phyloP scores from a whole-genome alignment of 2,888 invertebrate genomes.

The Cephalotes varians region DNA sequence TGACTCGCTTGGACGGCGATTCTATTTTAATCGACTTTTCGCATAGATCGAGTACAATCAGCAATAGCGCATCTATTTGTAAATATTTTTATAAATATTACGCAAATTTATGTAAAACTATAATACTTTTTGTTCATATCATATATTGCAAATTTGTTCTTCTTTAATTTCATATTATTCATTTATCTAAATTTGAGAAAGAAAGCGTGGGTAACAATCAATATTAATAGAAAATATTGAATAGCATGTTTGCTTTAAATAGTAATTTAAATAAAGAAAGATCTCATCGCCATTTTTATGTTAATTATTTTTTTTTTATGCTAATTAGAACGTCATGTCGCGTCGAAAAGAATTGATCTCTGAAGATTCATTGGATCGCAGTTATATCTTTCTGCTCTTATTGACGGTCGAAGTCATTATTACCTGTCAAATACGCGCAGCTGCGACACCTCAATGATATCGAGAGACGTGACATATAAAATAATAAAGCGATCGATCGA shows the following conservation, averaged over 20 bases:
- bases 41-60: neutral
- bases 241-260: neutral
- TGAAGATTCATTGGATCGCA: neutral
- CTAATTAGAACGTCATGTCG: neutral
- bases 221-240: neutral
- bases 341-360: neutral
- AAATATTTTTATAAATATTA: slow-evolving; percentile 5
- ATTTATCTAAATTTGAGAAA: neutral
- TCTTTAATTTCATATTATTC: slow-evolving; percentile 6
- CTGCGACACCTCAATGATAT: slow-evolving; percentile 25
- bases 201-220: neutral
- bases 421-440: slow-evolving; percentile 30
- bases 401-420: slow-evolving; percentile 14
- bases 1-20: neutral
- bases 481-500: slow-evolving; percentile 67
- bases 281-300: too few relatives aligned
- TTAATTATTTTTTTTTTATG: neutral
- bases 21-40: slow-evolving; percentile 2
- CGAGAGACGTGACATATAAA: slow-evolving; percentile 28
- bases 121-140: neutral
- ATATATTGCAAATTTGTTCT: neutral
- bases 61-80: neutral
- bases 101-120: neutral
- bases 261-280: neutral
- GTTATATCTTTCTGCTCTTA: slow-evolving; percentile 9